A percentile compares a stretch with the other conserved stretches of the same genome.
phyloP scores from a whole-genome alignment of 2,113 vertebrate genomes.

The Eulemur rufifrons region DNA sequence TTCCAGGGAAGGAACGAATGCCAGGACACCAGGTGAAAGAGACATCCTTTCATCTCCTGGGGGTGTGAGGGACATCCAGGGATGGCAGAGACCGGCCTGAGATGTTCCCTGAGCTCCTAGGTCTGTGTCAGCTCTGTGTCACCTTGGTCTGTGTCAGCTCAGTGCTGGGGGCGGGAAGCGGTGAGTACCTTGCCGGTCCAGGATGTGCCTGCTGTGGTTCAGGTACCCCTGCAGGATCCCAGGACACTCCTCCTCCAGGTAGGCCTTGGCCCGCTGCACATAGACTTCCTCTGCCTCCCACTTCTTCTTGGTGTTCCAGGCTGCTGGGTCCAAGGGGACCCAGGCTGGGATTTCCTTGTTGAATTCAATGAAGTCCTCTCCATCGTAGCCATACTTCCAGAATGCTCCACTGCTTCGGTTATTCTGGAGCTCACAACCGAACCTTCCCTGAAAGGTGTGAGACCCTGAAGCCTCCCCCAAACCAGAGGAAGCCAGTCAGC shows the following conservation, averaged over 20 bases:
- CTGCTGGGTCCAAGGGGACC: constrained; percentile 47
- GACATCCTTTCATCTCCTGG: neutral
- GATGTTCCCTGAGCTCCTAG: neutral
- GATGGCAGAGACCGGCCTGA: neutral
- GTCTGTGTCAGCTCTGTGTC: neutral
- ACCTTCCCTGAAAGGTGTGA: constrained; percentile 54
- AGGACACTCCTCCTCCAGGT: constrained; percentile 63
- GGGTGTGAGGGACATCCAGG: neutral
- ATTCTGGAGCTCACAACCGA: constrained; percentile 23
- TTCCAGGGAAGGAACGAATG: neutral
- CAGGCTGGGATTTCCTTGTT: constrained; percentile 61
- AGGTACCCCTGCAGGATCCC: constrained; percentile 19
- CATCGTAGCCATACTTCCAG: constrained; percentile 47
- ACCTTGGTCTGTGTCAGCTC: neutral
- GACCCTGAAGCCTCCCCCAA: neutral
- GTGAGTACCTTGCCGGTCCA: constrained; percentile 52
- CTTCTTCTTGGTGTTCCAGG: constrained; percentile 34
- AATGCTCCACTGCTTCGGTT: neutral
- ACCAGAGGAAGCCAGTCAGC: neutral
- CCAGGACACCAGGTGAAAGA: neutral
- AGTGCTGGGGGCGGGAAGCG: neutral
- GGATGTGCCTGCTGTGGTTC: neutral
- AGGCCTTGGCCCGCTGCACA: neutral
- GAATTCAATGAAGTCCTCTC: constrained; percentile 60
- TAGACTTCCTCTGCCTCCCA: constrained; percentile 59